These are phyloP conservation scores for Caranx ignobilis DNA, from an alignment of 2,113 vertebrate genomes.

Conservation along the genomic window DNA sequence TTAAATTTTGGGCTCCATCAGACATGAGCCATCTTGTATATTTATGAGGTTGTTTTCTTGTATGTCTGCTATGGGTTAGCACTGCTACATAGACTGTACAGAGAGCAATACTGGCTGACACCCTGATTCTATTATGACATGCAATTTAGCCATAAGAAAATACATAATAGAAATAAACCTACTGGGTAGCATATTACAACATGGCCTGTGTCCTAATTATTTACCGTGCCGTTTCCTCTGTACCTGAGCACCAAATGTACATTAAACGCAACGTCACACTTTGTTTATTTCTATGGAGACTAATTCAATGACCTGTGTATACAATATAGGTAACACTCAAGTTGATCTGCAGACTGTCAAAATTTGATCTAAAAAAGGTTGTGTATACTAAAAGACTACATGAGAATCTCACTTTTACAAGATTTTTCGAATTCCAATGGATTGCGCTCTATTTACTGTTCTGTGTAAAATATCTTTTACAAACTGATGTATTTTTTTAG, in stretches of 20 bases:
- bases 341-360: constrained; percentile 68
- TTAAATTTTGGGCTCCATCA: constrained; percentile 59
- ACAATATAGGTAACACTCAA: constrained; percentile 75
- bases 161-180: constrained; percentile 73
- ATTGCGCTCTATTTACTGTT: constrained; percentile 82
- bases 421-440: constrained; percentile 72
- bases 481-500: constrained; percentile 88
- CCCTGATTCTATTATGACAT: constrained; percentile 63
- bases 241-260: constrained; percentile 71
- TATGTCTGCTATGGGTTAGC: constrained; percentile 64
- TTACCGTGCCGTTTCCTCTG: constrained; percentile 64
- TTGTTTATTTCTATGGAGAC: constrained; percentile 73
- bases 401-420: constrained; percentile 76
- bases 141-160: constrained; percentile 68
- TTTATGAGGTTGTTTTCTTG: constrained; percentile 71
- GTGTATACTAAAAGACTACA: constrained; percentile 79
- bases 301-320: constrained; percentile 75
- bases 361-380: constrained; percentile 73
- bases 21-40: constrained; percentile 70
- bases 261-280: constrained; percentile 67
- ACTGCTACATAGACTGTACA: constrained; percentile 72
- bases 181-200: constrained; percentile 74
- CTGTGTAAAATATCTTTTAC: constrained; percentile 86
- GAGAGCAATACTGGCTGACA: constrained; percentile 73
- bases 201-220: constrained; percentile 77